phyloP scores from a whole-genome alignment of 2,797 vertebrate species.

The Perodicticus potto region DNA sequence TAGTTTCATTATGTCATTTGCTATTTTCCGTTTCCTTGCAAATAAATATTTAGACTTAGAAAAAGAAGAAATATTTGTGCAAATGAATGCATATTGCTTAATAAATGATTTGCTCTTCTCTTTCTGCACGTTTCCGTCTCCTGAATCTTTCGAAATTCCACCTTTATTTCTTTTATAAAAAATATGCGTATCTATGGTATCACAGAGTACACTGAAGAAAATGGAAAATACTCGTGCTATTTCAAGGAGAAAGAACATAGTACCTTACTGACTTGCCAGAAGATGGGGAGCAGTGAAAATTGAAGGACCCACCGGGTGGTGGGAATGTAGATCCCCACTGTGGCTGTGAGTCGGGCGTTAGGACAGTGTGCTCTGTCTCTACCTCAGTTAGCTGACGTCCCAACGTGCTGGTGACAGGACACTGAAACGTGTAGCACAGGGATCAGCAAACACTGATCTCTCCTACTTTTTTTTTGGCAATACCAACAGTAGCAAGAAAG shows the following conservation, averaged over 20 bases:
- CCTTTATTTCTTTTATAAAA: neutral
- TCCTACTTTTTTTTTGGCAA: neutral
- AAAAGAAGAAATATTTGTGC: neutral
- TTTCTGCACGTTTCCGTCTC: neutral
- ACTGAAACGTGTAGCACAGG: neutral
- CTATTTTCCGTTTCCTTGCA: neutral
- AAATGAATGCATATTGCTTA: neutral
- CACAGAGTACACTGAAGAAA: neutral
- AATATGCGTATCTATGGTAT: neutral
- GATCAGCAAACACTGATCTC: neutral
- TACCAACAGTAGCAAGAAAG: neutral
- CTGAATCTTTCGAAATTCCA: neutral
- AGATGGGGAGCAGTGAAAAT: neutral
- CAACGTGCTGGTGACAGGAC: neutral
- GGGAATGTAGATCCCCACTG: too few relatives aligned
- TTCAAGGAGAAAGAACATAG: neutral
- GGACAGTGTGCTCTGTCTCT: neutral
- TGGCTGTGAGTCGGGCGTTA: neutral
- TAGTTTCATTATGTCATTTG: neutral
- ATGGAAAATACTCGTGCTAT: neutral
- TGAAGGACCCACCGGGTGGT: too few relatives aligned
- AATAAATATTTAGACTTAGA: neutral
- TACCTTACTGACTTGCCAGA: neutral
- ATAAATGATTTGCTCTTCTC: neutral
- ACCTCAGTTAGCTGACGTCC: too few relatives aligned